These are phyloP conservation scores for Oryzias javanicus DNA, from an alignment of 2,113 vertebrate genomes.

Conservation along the genomic window DNA sequence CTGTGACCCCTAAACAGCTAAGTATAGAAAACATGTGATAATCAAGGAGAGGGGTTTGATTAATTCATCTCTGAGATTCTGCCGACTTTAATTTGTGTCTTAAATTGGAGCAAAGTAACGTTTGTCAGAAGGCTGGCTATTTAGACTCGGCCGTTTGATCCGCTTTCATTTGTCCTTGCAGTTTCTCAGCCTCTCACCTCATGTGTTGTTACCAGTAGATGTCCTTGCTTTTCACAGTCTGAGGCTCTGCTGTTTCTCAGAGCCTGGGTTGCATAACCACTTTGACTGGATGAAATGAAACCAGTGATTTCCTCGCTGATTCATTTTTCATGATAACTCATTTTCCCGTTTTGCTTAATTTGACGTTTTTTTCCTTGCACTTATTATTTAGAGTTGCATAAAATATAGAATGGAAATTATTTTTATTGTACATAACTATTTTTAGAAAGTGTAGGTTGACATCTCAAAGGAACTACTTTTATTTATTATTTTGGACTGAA, in stretches of 20 bases:
- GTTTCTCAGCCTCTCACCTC: conserved; percentile 7
- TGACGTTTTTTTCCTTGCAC: background rate
- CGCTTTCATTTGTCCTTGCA: conserved; percentile 13
- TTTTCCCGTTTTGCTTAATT: background rate
- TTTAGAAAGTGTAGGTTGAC: conserved; percentile 6
- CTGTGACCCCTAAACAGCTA: too few relatives aligned
- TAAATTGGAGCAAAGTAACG: background rate
- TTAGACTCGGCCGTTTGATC: conserved; percentile 31
- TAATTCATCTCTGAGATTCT: conserved; percentile 31
- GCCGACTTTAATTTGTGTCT: conserved; percentile 33
- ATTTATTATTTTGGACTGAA: conserved; percentile 4
- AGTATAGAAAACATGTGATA: conserved; percentile 1
- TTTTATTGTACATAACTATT: background rate
- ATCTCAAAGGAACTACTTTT: conserved; percentile 5
- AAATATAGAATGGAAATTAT: background rate
- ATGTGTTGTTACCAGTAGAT: conserved; percentile 19
- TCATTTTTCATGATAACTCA: background rate
- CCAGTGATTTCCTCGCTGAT: background rate
- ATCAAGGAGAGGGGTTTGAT: conserved; percentile 26
- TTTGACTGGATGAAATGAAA: conserved; percentile 4
- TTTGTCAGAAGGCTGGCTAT: conserved; percentile 38
- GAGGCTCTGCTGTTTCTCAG: conserved; percentile 21
- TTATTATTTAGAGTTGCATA: background rate
- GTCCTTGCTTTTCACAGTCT: conserved; percentile 25
- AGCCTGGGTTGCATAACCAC: conserved; percentile 21